A percentile compares a stretch with the other conserved stretches of the same genome.
Conservation (phyloP, 2,888 invertebrate species). For the Celastrina argiolus region DNA sequence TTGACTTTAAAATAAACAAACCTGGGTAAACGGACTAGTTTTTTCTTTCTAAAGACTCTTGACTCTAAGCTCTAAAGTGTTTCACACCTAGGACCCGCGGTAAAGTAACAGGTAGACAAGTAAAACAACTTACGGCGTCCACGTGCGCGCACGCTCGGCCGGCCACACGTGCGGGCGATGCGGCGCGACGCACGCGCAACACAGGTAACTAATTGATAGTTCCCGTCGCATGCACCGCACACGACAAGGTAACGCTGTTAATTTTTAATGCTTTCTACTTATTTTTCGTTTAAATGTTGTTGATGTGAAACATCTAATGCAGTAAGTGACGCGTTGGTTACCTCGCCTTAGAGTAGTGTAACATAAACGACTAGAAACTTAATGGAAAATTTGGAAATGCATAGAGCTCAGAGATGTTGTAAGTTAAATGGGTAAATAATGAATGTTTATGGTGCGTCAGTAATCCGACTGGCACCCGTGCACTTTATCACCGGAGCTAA, state of each 20-base stretch:
- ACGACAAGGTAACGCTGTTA: slow-evolving; percentile 11
- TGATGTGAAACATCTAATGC: too few relatives aligned
- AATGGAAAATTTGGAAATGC: neutral
- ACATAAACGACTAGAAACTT: too few relatives aligned
- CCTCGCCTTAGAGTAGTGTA: too few relatives aligned
- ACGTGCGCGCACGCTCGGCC: slow-evolving; percentile 55
- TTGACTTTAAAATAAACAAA: too few relatives aligned
- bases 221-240: slow-evolving; percentile 27
- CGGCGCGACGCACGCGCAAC: slow-evolving; percentile 40
- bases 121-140: slow-evolving; percentile 46
- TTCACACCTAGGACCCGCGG: neutral
- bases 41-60: too few relatives aligned
- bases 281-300: neutral
- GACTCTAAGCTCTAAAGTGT: too few relatives aligned
- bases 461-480: slow-evolving; percentile 68
- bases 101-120: slow-evolving; percentile 37
- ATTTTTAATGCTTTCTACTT: neutral
- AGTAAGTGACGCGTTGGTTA: too few relatives aligned
- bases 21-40: too few relatives aligned
- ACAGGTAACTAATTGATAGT: slow-evolving; percentile 43
- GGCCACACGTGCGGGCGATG: slow-evolving; percentile 51
- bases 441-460: slow-evolving; percentile 34
- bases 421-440: slow-evolving; percentile 6
- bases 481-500: slow-evolving; percentile 71
- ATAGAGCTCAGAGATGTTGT: neutral